phyloP scores from a whole-genome alignment of 1,140 invertebrate species.

The Samia ricini region DNA sequence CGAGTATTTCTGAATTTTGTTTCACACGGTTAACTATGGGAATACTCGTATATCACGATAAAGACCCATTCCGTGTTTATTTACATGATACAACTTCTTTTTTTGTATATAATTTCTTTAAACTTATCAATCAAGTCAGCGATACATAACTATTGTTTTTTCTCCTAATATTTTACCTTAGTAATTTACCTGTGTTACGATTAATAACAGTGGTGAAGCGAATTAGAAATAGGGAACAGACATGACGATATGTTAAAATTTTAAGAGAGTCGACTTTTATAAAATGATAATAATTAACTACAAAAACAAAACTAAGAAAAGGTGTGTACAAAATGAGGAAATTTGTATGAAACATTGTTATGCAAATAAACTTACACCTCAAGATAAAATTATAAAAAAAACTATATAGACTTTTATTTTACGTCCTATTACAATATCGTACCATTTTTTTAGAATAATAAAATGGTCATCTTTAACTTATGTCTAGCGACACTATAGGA shows the following conservation, averaged over 20 bases:
- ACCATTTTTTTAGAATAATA: constrained; percentile 1
- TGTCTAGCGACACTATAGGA: too few species aligned
- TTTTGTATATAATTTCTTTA: constrained; percentile 62
- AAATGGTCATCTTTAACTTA: too few species aligned
- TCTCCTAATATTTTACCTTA: constrained; percentile 67
- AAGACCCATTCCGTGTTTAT: constrained; percentile 67
- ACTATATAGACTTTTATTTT: constrained; percentile 66
- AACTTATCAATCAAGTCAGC: constrained; percentile 49
- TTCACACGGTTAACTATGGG: constrained; percentile 54
- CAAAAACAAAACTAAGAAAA: constrained; percentile 69
- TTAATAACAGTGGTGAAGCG: constrained; percentile 69
- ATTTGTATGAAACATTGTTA: constrained; percentile 78
- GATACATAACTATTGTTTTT: constrained; percentile 56
- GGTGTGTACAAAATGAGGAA: constrained; percentile 77
- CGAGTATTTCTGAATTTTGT: constrained; percentile 23
- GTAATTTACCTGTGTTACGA: constrained; percentile 62
- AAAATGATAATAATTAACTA: constrained; percentile 67
- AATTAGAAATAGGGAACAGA: constrained; percentile 76
- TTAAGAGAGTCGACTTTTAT: constrained; percentile 76
- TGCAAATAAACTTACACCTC: constrained; percentile 78
- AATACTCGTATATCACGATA: constrained; percentile 55
- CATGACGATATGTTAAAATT: constrained; percentile 75
- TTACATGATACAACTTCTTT: constrained; percentile 52
- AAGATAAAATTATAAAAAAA: constrained; percentile 68
- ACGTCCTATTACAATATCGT: background rate